These are phyloP conservation scores for Drosophila mulleri DNA, from an alignment of 2,888 invertebrate species.

Conservation along the genomic window DNA sequence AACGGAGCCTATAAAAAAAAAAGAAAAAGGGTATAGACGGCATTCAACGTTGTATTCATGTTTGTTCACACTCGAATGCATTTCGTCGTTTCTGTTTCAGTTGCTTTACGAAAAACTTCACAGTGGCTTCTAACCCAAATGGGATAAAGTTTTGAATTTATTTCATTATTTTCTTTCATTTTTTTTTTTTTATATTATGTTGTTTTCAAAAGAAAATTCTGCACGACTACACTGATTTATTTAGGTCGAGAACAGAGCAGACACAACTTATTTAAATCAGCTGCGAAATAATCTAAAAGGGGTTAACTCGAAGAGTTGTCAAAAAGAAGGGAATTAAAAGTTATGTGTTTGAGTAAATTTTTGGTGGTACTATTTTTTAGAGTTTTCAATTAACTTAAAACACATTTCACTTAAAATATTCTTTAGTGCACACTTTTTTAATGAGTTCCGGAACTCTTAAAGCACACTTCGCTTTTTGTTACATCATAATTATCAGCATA, in stretches of 20 bases:
- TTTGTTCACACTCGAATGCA: slow-evolving; percentile 68
- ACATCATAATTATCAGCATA: slow-evolving; percentile 31
- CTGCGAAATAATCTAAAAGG: slow-evolving; percentile 8
- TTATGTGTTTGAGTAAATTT: background rate
- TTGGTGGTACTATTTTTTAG: background rate
- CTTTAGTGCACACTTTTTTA: too few relatives aligned
- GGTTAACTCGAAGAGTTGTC: slow-evolving; percentile 8
- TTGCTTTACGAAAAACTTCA: slow-evolving; percentile 12
- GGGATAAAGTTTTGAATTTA: slow-evolving; percentile 49
- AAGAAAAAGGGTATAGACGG: slow-evolving; percentile 19
- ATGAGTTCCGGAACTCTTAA: background rate
- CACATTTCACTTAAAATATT: background rate
- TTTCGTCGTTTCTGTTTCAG: slow-evolving; percentile 18
- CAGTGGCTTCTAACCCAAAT: slow-evolving; percentile 16
- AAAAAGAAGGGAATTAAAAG: background rate
- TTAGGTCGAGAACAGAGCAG: slow-evolving; percentile 13
- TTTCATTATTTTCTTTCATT: slow-evolving; percentile 18
- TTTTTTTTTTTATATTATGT: slow-evolving; percentile 21
- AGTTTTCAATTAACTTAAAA: background rate
- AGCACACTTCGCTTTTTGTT: slow-evolving; percentile 7
- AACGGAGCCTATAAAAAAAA: slow-evolving; percentile 23
- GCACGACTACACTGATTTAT: slow-evolving; percentile 52
- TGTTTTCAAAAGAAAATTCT: slow-evolving; percentile 46
- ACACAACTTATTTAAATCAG: slow-evolving; percentile 29
- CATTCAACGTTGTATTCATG: slow-evolving; percentile 23